A percentile compares a stretch with the other conserved stretches of the same genome.
Conservation (phyloP, 2,888 invertebrate genomes). For the Sphaerophoria rueppellii region DNA sequence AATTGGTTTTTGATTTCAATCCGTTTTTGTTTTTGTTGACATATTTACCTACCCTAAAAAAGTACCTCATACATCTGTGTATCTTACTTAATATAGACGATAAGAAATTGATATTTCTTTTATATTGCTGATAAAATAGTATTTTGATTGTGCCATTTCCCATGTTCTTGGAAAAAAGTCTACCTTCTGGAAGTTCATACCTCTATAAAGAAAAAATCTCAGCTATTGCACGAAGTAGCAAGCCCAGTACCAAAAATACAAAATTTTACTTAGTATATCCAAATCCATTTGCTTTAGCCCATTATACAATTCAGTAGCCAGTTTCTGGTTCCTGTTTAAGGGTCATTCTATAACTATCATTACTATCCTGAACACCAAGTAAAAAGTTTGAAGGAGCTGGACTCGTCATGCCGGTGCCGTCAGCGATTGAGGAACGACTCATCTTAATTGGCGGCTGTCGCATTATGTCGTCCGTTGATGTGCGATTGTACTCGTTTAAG, state of each 20-base stretch:
- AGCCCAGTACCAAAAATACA: constrained; percentile 58
- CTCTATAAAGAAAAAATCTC: constrained; percentile 42
- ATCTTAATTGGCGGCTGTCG: constrained; percentile 80
- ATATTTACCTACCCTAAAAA: constrained; percentile 54
- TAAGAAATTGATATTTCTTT: constrained; percentile 36
- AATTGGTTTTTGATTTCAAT: constrained; percentile 40
- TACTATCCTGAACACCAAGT: constrained; percentile 76
- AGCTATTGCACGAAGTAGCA: constrained; percentile 70
- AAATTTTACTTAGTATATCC: constrained; percentile 43
- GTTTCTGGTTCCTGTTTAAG: constrained; percentile 82
- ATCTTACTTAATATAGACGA: constrained; percentile 20
- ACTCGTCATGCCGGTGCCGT: constrained; percentile 75
- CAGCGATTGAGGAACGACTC: constrained; percentile 70
- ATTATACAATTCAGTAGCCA: constrained; percentile 77
- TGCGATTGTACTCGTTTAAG: constrained; percentile 81
- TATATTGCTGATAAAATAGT: constrained; percentile 42
- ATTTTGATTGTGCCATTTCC: constrained; percentile 52
- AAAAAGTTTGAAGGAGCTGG: constrained; percentile 75
- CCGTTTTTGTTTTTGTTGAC: constrained; percentile 19
- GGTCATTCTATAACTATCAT: constrained; percentile 80
- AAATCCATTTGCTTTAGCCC: neutral
- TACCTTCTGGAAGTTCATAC: neutral
- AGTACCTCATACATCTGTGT: constrained; percentile 38
- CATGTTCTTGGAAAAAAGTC: constrained; percentile 28
- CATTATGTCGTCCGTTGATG: constrained; percentile 78